Conservation (phyloP, 2,888 invertebrate genomes). For the Caenorhabditis imperialis region DNA sequence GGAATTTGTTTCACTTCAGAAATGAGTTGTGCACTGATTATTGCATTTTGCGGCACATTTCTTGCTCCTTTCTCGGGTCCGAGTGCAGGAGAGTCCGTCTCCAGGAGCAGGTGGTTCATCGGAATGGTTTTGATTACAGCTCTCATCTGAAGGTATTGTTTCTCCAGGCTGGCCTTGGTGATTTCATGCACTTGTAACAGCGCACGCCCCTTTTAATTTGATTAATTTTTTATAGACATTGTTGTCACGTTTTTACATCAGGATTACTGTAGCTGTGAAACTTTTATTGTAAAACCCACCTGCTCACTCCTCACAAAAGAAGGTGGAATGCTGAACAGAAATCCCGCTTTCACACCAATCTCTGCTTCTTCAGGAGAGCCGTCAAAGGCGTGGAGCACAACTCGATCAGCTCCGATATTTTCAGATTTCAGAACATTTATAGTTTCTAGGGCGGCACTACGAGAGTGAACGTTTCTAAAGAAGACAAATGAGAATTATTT, state of each 20-base stretch:
- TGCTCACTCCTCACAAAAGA: constrained; percentile 58
- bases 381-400: constrained; percentile 80
- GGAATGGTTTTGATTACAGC: constrained; percentile 79
- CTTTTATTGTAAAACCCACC: constrained; percentile 8
- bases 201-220: too few species aligned
- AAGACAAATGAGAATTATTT: neutral
- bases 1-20: constrained; percentile 64
- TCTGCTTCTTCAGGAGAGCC: constrained; percentile 79
- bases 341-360: constrained; percentile 79
- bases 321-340: constrained; percentile 80
- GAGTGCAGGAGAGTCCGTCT: constrained; percentile 80
- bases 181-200: neutral
- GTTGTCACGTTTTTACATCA: neutral
- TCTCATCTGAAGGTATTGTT: constrained; percentile 74
- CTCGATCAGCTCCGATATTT: constrained; percentile 73
- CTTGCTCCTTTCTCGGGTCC: constrained; percentile 77
- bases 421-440: constrained; percentile 78
- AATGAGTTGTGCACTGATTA: constrained; percentile 78
- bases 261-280: neutral
- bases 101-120: constrained; percentile 79
- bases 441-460: constrained; percentile 79
- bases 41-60: constrained; percentile 79
- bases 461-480: constrained; percentile 80
- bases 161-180: neutral
- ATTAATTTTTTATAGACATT: neutral